phyloP scores from a whole-genome alignment of 2,797 vertebrate species.

The Leucoraja ocellata region DNA sequence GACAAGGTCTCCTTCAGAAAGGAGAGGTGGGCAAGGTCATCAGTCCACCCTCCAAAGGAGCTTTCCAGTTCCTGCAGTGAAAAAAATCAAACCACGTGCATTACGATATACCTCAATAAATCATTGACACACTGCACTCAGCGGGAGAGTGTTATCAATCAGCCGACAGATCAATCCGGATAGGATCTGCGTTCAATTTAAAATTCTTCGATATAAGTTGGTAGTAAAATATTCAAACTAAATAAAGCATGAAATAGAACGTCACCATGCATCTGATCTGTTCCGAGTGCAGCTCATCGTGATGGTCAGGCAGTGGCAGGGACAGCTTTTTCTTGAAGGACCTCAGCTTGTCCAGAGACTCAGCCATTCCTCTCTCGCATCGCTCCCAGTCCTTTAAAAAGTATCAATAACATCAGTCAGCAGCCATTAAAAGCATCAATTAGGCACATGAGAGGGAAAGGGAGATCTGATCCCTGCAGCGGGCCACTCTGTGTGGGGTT shows the following conservation, averaged over 20 bases:
- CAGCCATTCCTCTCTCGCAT: constrained; percentile 81
- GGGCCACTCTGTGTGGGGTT: neutral
- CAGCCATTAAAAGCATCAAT: neutral
- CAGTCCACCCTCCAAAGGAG: constrained; percentile 77
- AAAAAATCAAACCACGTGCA: constrained; percentile 34
- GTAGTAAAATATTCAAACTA: neutral
- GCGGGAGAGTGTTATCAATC: neutral
- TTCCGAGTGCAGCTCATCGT: constrained; percentile 85
- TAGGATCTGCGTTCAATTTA: no score
- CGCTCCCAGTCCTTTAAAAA: constrained; percentile 81
- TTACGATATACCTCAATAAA: neutral
- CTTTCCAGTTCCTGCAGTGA: constrained; percentile 76
- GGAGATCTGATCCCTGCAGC: neutral
- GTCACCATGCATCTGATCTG: constrained; percentile 89
- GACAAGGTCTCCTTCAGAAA: constrained; percentile 73
- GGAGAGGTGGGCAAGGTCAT: constrained; percentile 75
- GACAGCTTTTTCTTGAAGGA: constrained; percentile 85
- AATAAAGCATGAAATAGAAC: neutral
- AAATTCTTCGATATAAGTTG: neutral
- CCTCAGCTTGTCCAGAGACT: constrained; percentile 81
- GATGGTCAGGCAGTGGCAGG: constrained; percentile 77
- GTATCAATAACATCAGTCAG: constrained; percentile 33
- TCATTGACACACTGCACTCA: neutral
- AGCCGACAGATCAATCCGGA: no score
- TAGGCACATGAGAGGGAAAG: no score